Evolutionary conservation across 2,113 vertebrate genomes (phyloP), one percentile per base, ranked within the genome.

Genomic region (Chamaea fasciata): DNA sequence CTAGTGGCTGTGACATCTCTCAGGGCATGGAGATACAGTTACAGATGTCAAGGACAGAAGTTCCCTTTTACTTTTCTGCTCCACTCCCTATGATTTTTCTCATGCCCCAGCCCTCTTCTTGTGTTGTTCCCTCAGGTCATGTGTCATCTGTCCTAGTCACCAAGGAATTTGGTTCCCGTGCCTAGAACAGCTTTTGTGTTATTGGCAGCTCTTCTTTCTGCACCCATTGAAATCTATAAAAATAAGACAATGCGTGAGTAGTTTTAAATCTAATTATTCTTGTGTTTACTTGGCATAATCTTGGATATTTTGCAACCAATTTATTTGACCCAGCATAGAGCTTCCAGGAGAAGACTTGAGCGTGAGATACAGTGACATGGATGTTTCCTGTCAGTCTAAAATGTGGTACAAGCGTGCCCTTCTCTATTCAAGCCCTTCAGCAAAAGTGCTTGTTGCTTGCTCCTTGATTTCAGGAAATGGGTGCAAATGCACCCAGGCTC

Each of bases 251-350:
- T 53, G 52, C 9, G 2, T 15, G 26, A 91, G 50, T 67, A 83
- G 63, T 57, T 85, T 89, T 83, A 14, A 91, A 88, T 94, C 83
- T 80, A 83, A 90, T 93, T 94, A 77, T 63, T 69, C 50, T 94
- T 59, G 3, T 56, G 27, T 67, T 89, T 90, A 57, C 69, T 96
- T 96, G 84, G 82, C 87, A 87, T 62, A 53, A 76, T 73, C 42
- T 79, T 87, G 37, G 22, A 30, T 92, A 69, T 94, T 96, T 95
- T 90, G 69, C 76, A 96, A 92, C 57, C 18, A 57, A 39, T 73
- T 83, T 53, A 53, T 60, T 52, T 81, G 60, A 87, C 65, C 56
- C 52, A 81, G 37, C 24, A 56, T 62, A 92, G 46, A 82, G 39
- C 60, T 93, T 93, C 52, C 64, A 92, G 71, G 50, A 92, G 81